Evolutionary conservation across 2,888 invertebrate species (phyloP).

Genomic region (Rotaria macrura): DNA sequence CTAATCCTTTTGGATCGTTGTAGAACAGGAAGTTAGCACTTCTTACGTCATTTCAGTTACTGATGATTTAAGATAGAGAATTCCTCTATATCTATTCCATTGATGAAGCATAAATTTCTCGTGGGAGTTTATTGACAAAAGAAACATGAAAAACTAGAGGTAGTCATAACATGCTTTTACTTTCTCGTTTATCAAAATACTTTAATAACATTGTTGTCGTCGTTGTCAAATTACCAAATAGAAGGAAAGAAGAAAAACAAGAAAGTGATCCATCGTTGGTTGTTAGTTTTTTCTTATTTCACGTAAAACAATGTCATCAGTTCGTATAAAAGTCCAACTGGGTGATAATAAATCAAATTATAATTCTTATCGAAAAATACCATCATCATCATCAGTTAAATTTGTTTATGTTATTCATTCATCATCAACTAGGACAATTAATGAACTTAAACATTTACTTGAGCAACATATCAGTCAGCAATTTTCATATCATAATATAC

Average conservation of each 20-base stretch:
- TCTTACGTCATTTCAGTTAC: not conserved
- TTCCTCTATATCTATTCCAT: not conserved
- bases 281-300: not conserved
- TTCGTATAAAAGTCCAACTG: not conserved
- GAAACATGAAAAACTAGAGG: not conserved
- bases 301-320: not conserved
- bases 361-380: not conserved
- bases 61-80: not conserved
- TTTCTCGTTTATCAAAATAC: not conserved
- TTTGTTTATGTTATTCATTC: not conserved
- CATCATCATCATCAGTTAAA: not conserved
- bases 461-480: not conserved
- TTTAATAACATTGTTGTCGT: not conserved
- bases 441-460: not conserved
- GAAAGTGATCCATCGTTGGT: not conserved
- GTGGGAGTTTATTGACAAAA: not conserved
- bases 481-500: not conserved
- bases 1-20: not conserved
- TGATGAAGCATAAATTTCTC: not conserved
- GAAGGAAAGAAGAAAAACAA: not conserved
- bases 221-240: not conserved
- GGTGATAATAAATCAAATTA: not conserved
- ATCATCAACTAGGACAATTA: not conserved
- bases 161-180: not conserved
- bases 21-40: not conserved